Percentiles rank a stretch among this genome's conserved stretches.
These are phyloP conservation scores for Leucosticte australis DNA, from an alignment of 2,113 vertebrate species.

Conservation along the genomic window DNA sequence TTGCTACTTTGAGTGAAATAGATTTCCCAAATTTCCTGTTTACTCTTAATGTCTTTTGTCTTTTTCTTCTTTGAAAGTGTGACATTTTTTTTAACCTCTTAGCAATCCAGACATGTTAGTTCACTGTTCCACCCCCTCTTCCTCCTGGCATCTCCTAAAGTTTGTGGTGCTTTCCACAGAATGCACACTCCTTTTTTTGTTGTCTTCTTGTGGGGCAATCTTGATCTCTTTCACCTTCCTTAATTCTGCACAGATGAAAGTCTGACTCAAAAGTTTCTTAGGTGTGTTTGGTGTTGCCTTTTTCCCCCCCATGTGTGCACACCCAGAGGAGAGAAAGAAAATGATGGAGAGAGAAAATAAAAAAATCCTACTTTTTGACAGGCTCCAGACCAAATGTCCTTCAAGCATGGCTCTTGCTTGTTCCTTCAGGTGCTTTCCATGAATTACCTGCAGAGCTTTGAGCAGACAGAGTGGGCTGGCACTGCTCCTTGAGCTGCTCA, in stretches of 20 bases:
- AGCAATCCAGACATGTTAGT: neutral
- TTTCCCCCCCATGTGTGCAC: neutral
- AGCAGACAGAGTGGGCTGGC: neutral
- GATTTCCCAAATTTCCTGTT: conserved; percentile 65
- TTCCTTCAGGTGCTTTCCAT: neutral
- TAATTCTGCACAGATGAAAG: neutral
- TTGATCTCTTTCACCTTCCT: neutral
- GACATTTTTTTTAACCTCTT: conserved; percentile 39
- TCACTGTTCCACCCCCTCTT: neutral
- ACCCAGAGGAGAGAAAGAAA: neutral
- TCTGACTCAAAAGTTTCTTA: neutral
- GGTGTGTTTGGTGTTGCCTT: neutral
- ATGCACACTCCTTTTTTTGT: neutral
- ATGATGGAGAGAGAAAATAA: neutral
- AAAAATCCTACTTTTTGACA: neutral
- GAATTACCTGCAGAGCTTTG: neutral
- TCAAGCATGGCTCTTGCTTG: neutral
- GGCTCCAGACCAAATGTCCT: neutral
- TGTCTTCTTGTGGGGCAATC: neutral
- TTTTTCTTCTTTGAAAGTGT: conserved; percentile 56
- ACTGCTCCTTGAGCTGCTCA: neutral
- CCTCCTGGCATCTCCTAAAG: neutral
- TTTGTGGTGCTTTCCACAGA: neutral
- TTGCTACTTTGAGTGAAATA: conserved; percentile 57
- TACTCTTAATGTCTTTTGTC: conserved; percentile 52